phyloP scores from a whole-genome alignment of 2,888 invertebrate species.

The Allacma fusca region DNA sequence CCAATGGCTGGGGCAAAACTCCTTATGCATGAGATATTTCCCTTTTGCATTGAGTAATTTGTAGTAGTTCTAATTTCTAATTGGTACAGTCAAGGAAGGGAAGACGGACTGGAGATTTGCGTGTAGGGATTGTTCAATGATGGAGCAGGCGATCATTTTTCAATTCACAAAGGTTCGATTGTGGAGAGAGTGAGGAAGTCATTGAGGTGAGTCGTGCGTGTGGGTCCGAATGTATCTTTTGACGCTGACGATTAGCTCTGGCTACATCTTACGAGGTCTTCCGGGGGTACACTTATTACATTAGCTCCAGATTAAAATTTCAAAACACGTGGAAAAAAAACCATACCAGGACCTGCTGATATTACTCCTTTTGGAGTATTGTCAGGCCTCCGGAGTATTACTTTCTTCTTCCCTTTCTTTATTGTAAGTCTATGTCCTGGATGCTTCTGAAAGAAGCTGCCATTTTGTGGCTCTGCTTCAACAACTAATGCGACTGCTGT shows the following conservation, averaged over 20 bases:
- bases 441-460: not conserved
- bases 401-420: not conserved
- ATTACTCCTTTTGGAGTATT: conserved; percentile 2
- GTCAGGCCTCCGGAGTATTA: not conserved
- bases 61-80: too few species aligned
- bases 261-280: conserved; percentile 1
- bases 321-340: conserved; percentile 43
- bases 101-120: not conserved
- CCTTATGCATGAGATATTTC: too few species aligned
- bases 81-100: too few species aligned
- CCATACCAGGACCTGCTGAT: conserved; percentile 17
- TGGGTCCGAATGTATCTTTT: not conserved
- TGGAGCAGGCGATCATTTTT: not conserved
- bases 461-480: conserved; percentile 9
- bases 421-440: not conserved
- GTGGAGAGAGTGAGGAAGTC: not conserved
- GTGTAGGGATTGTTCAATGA: not conserved
- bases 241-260: conserved; percentile 8
- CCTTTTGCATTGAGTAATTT: too few species aligned
- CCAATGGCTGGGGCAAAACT: too few species aligned
- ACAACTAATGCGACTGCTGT: conserved; percentile 12
- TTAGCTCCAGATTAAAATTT: conserved; percentile 40
- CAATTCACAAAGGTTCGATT: not conserved
- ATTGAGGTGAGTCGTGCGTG: not conserved
- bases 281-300: conserved; percentile 13